These are phyloP conservation scores for Babyrousa celebensis DNA, from an alignment of 2,797 vertebrate species.

Conservation along the genomic window DNA sequence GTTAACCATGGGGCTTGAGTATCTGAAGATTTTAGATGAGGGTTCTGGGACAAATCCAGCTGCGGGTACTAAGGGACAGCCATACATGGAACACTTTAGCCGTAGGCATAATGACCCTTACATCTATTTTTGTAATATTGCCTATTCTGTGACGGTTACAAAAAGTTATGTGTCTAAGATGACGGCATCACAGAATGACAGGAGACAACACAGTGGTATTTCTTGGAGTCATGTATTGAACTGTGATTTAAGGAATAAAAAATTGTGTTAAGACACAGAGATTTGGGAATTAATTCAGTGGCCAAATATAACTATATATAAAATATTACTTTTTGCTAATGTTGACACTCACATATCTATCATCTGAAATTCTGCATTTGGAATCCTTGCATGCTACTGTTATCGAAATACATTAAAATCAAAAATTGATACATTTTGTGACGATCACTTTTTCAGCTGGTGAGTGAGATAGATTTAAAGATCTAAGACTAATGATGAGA, in stretches of 20 bases:
- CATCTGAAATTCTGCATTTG: neutral
- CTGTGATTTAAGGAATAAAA: neutral
- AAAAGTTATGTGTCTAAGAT: neutral
- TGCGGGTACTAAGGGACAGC: neutral
- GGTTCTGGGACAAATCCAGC: neutral
- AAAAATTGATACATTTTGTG: neutral
- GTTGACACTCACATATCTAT: neutral
- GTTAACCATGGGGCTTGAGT: neutral
- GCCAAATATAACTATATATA: neutral
- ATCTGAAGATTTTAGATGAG: neutral
- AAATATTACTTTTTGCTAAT: neutral
- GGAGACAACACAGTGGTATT: neutral
- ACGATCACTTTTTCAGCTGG: neutral
- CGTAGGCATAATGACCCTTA: accelerated
- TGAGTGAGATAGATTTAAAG: neutral
- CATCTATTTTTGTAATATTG: neutral
- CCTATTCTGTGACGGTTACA: neutral
- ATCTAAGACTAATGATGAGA: neutral
- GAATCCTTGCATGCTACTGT: neutral
- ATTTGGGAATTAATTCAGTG: neutral
- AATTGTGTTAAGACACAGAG: neutral
- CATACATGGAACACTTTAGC: neutral
- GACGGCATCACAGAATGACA: neutral
- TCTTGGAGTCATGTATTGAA: neutral
- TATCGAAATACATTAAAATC: neutral